Percentiles rank a stretch among this genome's conserved stretches.
phyloP scores from a whole-genome alignment of 2,888 invertebrate genomes.

The Platycheirus albimanus region DNA sequence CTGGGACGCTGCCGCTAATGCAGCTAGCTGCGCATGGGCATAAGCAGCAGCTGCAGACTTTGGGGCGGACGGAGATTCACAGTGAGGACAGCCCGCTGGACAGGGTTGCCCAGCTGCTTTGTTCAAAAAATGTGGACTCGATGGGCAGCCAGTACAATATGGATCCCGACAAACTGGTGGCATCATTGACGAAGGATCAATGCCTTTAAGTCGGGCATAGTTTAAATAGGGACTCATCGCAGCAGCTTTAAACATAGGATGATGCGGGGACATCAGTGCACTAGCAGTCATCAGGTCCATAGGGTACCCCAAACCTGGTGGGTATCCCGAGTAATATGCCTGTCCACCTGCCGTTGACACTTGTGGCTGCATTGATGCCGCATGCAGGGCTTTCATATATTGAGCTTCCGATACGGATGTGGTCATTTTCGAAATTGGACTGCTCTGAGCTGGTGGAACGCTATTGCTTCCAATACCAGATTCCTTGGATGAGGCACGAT shows the following conservation, averaged over 20 bases:
- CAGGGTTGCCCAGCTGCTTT: slow-evolving; percentile 86
- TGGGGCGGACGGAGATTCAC: slow-evolving; percentile 86
- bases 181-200: slow-evolving; percentile 81
- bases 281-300: slow-evolving; percentile 90
- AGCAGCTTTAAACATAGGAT: slow-evolving; percentile 88
- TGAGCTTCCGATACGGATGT: slow-evolving; percentile 81
- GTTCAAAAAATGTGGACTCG: slow-evolving; percentile 90
- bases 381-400: slow-evolving; percentile 81
- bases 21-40: slow-evolving; percentile 91
- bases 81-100: slow-evolving; percentile 94
- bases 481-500: slow-evolving; percentile 80
- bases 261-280: slow-evolving; percentile 90
- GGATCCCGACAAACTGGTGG: slow-evolving; percentile 94
- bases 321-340: slow-evolving; percentile 86
- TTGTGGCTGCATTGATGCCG: slow-evolving; percentile 76
- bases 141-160: slow-evolving; percentile 95
- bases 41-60: slow-evolving; percentile 86
- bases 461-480: slow-evolving; percentile 76
- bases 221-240: slow-evolving; percentile 91
- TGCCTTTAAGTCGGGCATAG: slow-evolving; percentile 91
- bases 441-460: slow-evolving; percentile 76
- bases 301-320: slow-evolving; percentile 86
- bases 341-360: slow-evolving; percentile 64
- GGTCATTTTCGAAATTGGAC: slow-evolving; percentile 75
- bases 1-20: slow-evolving; percentile 91